A percentile compares a stretch with the other conserved stretches of the same genome.
Evolutionary conservation across 2,888 invertebrate species (phyloP).

Genomic region (Melanophora roralis): DNA sequence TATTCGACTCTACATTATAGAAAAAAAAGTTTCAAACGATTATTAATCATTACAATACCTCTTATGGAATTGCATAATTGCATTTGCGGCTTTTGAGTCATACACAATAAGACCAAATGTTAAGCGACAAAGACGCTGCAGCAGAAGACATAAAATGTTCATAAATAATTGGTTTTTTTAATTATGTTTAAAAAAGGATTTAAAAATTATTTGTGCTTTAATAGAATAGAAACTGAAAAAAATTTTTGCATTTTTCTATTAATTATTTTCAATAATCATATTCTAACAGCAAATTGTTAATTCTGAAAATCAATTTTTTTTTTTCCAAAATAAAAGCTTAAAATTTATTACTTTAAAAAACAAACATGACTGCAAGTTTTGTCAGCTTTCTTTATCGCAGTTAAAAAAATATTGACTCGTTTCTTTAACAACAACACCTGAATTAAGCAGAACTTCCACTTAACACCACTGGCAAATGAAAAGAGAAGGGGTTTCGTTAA

Average conservation of each 20-base stretch:
- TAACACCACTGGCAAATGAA: conserved; percentile 23
- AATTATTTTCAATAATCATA: not conserved
- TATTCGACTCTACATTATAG: too few relatives aligned
- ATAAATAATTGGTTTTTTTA: not conserved
- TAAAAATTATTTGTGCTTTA: too few relatives aligned
- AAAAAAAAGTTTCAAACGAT: not conserved
- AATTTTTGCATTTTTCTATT: too few relatives aligned
- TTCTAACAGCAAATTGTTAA: not conserved
- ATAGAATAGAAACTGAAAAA: too few relatives aligned
- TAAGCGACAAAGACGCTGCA: not conserved
- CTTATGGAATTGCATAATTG: conserved; percentile 23
- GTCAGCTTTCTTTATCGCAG: conserved; percentile 1
- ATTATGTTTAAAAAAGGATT: too few relatives aligned
- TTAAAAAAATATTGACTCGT: conserved; percentile 61
- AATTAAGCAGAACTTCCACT: conserved; percentile 61
- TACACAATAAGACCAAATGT: not conserved
- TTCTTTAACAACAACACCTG: conserved; percentile 64
- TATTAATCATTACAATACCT: conserved; percentile 28
- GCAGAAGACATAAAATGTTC: not conserved
- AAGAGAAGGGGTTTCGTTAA: not conserved
- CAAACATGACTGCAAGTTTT: not conserved
- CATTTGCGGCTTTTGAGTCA: conserved; percentile 15
- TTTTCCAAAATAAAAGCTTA: too few relatives aligned
- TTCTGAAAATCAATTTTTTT: not conserved
- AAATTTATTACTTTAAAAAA: too few relatives aligned